Percentiles rank a stretch among this genome's conserved stretches.
phyloP scores from a whole-genome alignment of 92 coral and sea anemone genomes.

The Umimayanthus kanabou region DNA sequence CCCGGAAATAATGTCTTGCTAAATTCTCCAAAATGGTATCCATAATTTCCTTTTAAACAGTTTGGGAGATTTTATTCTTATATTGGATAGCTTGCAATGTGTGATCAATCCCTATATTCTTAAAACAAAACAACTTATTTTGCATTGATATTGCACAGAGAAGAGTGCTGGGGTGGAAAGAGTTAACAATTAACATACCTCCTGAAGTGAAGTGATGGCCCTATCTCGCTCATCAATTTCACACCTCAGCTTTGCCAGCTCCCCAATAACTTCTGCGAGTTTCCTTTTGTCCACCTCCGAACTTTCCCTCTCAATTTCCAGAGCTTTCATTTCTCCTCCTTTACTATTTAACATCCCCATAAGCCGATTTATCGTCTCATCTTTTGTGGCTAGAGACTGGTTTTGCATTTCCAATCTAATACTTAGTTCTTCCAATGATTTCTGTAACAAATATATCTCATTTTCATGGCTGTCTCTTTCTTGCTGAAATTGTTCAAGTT shows the following conservation, averaged over 20 bases:
- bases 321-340: constrained; percentile 67
- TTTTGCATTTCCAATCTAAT: constrained; percentile 75
- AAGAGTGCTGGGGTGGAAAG: too few species aligned
- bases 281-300: constrained; percentile 70
- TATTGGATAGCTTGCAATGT: too few species aligned
- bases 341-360: constrained; percentile 83
- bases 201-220: constrained; percentile 69
- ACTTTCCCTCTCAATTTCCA: constrained; percentile 56
- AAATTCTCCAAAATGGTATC: too few species aligned
- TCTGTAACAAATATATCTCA: constrained; percentile 80
- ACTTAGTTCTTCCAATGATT: constrained; percentile 82
- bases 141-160: too few species aligned
- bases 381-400: constrained; percentile 76
- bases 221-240: constrained; percentile 74
- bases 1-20: too few species aligned
- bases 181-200: constrained; percentile 48
- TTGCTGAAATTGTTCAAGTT: constrained; percentile 66
- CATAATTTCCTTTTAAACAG: too few species aligned
- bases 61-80: too few species aligned
- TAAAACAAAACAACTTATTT: too few species aligned
- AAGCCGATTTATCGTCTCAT: constrained; percentile 77
- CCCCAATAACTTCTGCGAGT: constrained; percentile 66
- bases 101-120: too few species aligned
- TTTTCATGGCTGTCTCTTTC: constrained; percentile 85
- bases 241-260: constrained; percentile 60